Evolutionary conservation across 2,113 vertebrate genomes (phyloP).

Genomic region (Neogobius melanostomus): DNA sequence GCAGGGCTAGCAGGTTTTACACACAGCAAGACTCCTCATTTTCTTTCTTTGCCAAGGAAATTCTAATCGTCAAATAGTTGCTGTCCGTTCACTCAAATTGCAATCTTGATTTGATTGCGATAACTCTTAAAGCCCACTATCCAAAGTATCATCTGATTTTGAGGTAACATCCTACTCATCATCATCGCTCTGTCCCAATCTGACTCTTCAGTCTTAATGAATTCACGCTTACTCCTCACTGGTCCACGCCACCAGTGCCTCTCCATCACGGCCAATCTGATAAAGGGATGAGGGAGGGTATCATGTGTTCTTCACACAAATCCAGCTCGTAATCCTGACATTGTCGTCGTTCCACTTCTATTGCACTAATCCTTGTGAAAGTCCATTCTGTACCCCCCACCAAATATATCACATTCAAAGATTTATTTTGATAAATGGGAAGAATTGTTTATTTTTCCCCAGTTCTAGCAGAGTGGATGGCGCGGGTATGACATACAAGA

Average conservation of each 20-base stretch:
- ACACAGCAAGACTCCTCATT: too few species aligned
- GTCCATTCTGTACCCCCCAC: constrained; percentile 47
- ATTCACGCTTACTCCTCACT: constrained; percentile 52
- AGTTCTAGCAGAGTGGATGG: constrained; percentile 10
- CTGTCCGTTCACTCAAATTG: too few species aligned
- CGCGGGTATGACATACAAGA: neutral
- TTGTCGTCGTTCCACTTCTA: constrained; percentile 73
- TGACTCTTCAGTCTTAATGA: constrained; percentile 57
- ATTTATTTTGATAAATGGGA: constrained; percentile 18
- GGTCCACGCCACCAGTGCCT: constrained; percentile 40
- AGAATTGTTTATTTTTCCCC: neutral
- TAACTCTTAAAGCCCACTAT: neutral
- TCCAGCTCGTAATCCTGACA: constrained; percentile 75
- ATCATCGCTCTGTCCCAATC: constrained; percentile 47
- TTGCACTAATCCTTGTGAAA: constrained; percentile 60
- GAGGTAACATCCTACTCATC: constrained; percentile 40
- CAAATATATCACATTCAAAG: constrained; percentile 37
- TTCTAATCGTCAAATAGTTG: too few species aligned
- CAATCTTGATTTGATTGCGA: too few species aligned
- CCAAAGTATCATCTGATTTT: constrained; percentile 26
- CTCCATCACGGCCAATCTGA: constrained; percentile 71
- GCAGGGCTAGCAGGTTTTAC: too few species aligned
- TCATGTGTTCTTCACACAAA: constrained; percentile 77
- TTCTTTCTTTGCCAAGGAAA: too few species aligned
- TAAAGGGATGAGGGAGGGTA: constrained; percentile 76